Conservation (phyloP, 2,888 invertebrate species). For the Cheilosia scutellata region DNA sequence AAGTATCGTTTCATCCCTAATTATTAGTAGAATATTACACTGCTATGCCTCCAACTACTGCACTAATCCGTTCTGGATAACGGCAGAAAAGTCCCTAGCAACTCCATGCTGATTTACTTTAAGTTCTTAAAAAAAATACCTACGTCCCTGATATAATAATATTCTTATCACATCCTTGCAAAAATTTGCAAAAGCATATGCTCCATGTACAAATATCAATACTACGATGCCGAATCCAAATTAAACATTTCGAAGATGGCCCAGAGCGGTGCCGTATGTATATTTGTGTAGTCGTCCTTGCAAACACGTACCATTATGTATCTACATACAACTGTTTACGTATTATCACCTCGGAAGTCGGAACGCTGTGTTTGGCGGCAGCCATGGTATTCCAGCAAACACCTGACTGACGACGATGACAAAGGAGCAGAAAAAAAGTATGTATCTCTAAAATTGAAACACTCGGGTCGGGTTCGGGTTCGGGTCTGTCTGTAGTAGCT, state of each 20-base stretch:
- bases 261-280: conserved; percentile 14
- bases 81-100: too few relatives aligned
- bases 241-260: conserved; percentile 41
- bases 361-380: conserved; percentile 26
- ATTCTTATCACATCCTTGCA: conserved; percentile 25
- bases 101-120: too few relatives aligned
- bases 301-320: conserved; percentile 47
- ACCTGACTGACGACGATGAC: conserved; percentile 21
- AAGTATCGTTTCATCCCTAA: too few relatives aligned
- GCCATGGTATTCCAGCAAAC: conserved; percentile 24
- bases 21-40: too few relatives aligned
- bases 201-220: conserved; percentile 41
- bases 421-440: conserved; percentile 11
- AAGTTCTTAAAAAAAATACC: too few relatives aligned
- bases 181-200: conserved; percentile 48
- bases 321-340: conserved; percentile 55
- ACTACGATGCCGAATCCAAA: conserved; percentile 21
- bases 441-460: conserved; percentile 19
- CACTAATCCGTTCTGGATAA: too few relatives aligned
- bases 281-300: conserved; percentile 8
- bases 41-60: too few relatives aligned
- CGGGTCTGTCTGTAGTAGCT: not conserved
- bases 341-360: conserved; percentile 50
- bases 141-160: not conserved
- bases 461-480: not conserved